Evolutionary conservation across 2,113 vertebrate species (phyloP).

Genomic region (Sander vitreus): DNA sequence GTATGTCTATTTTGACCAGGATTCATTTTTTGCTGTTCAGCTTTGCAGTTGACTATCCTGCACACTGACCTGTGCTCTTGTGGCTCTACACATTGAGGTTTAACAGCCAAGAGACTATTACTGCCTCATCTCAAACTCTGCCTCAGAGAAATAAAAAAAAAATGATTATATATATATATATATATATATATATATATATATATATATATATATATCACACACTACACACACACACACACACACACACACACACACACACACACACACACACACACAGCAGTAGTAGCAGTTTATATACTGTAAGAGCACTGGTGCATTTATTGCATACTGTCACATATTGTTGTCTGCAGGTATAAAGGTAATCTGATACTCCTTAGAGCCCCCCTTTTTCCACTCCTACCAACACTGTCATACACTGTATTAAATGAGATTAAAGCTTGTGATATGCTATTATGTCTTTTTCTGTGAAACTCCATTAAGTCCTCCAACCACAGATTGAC

Average conservation of each 20-base stretch:
- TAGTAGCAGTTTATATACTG: slow-evolving; percentile 42
- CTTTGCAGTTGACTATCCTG: neutral
- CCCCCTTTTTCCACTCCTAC: neutral
- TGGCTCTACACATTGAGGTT: slow-evolving; percentile 1
- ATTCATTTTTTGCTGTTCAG: neutral
- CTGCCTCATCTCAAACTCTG: slow-evolving; percentile 13
- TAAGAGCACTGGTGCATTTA: slow-evolving; percentile 39
- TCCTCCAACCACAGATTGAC: slow-evolving; percentile 7
- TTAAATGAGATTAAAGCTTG: slow-evolving; percentile 27
- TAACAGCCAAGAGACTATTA: slow-evolving; percentile 22
- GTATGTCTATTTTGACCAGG: neutral
- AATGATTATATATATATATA: too few relatives aligned
- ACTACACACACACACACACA: too few relatives aligned
- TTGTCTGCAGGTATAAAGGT: slow-evolving; percentile 51
- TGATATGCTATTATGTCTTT: neutral
- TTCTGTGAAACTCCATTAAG: slow-evolving; percentile 17
- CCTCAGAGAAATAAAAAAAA: slow-evolving; percentile 1
- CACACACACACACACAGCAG: too few relatives aligned
- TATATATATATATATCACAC: too few relatives aligned
- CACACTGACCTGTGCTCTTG: slow-evolving; percentile 21
- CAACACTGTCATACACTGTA: neutral
- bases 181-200: too few relatives aligned
- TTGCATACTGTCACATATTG: slow-evolving; percentile 36
- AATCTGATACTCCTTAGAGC: slow-evolving; percentile 39
- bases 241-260: too few relatives aligned